Base-by-base conservation (phyloP, 2,113 vertebrate genomes). In the Gymnobelideus leadbeateri region DNA sequence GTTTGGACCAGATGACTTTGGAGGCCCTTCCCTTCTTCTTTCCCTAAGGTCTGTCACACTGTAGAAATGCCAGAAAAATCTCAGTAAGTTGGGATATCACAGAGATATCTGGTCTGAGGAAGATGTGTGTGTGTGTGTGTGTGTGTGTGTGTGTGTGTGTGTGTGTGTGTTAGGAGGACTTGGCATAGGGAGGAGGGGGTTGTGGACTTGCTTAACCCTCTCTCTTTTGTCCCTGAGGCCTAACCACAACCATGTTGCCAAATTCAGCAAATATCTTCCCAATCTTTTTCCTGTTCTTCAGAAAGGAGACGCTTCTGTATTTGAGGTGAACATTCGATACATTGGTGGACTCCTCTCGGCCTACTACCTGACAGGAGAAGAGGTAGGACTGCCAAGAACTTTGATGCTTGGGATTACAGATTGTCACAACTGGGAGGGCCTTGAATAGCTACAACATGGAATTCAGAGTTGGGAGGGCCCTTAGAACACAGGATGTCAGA, bases 321-420 rank as follows among this genome's bases (percentile, higher is more conserved):
- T 99, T 90, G 99, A 99, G 98, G 99, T 99, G 98, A 99, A 99
- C 98, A 99, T 99, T 97, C 99, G 99, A 94, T 99, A 99, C 84
- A 98, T 99, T 0, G 99, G 99, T 28, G 99, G 99, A 47, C 98
- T 99, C 93, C 99, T 84, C 99, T 99, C 99, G 2, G 98, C 99
- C 0, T 99, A 99, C 98, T 99, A 99, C 98, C 98, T 99, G 96
- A 99, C 99, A 0, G 99, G 99, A 97, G 99, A 99, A 96, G 99
- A 99, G 99, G 99, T 99, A 98, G 98, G 99, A 31, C 25, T 49
- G 89, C 10, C 24, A 90, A 31, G 89, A 90, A 3, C n/a, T 21
- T 26, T 47, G n/a, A 16, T 46, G 25, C 89, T 51, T 90, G 47
- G 46, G 89, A 84, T 84, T 7, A 43, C 19, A 43, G n/a, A 84